Evolutionary conservation across 1,140 invertebrate genomes (phyloP).

Genomic region (Eulimnadia texana): DNA sequence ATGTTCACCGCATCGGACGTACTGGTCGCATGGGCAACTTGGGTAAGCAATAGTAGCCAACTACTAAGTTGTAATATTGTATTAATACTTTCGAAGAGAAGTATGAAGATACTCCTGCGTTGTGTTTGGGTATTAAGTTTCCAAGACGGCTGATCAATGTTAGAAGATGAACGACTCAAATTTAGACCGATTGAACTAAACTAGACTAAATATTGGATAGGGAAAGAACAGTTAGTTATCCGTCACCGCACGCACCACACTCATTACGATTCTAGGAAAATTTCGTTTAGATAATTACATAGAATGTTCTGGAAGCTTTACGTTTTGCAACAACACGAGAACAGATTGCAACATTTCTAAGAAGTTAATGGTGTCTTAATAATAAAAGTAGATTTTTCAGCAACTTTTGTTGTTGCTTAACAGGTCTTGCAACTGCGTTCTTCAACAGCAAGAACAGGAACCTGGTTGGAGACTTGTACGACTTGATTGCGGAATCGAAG

Average conservation of each 20-base stretch:
- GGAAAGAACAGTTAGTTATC: too few species aligned
- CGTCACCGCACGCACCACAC: too few species aligned
- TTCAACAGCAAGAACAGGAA: conserved; percentile 98
- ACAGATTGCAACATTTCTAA: too few species aligned
- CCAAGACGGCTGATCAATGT: neutral
- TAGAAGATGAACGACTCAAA: neutral
- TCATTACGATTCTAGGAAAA: too few species aligned
- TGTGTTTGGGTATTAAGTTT: conserved; percentile 20
- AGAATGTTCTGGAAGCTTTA: too few species aligned
- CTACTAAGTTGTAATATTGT: neutral
- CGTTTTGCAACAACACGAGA: too few species aligned
- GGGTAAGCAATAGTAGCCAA: conserved; percentile 32
- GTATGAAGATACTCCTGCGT: too few species aligned
- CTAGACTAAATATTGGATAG: too few species aligned
- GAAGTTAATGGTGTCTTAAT: too few species aligned
- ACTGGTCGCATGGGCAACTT: conserved; percentile 90
- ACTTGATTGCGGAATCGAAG: conserved; percentile 85
- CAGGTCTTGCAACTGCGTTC: conserved; percentile 94
- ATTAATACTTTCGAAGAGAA: conserved; percentile 24
- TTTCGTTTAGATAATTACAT: too few species aligned
- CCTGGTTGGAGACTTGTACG: conserved; percentile 82
- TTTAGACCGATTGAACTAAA: too few species aligned
- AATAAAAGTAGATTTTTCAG: neutral
- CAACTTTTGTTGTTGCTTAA: too few species aligned
- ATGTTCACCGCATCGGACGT: conserved; percentile 93